phyloP scores from a whole-genome alignment of 2,888 invertebrate genomes.

The Muscina levida region DNA sequence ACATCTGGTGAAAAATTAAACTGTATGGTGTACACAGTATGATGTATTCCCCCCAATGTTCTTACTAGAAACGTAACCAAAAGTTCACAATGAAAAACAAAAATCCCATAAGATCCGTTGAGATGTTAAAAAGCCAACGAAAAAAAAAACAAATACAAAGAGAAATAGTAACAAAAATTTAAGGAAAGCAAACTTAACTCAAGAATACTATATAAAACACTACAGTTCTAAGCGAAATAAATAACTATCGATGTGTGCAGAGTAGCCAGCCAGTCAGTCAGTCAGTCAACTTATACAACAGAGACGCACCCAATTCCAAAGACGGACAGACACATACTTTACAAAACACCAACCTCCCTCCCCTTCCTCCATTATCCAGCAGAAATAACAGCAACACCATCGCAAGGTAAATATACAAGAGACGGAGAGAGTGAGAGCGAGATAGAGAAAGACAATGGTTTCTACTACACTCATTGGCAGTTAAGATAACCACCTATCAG shows the following conservation, averaged over 20 bases:
- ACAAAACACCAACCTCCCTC: conserved; percentile 52
- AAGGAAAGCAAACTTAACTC: neutral
- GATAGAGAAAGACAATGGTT: conserved; percentile 45
- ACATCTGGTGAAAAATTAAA: too few relatives aligned
- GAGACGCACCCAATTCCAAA: neutral
- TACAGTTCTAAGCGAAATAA: conserved; percentile 12
- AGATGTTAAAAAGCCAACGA: too few relatives aligned
- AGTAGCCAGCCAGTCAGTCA: neutral
- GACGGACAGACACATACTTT: conserved; percentile 25
- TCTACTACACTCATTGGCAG: conserved; percentile 32
- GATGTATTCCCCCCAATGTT: too few relatives aligned
- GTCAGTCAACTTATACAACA: neutral
- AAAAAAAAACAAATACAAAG: neutral
- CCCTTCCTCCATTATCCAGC: too few relatives aligned
- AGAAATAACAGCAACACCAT: neutral
- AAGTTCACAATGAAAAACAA: neutral
- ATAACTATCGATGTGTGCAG: conserved; percentile 12
- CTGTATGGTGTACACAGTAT: too few relatives aligned
- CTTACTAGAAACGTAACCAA: too few relatives aligned
- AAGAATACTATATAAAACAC: conserved; percentile 31
- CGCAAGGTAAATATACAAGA: neutral
- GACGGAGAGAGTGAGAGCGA: conserved; percentile 50
- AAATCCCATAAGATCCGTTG: neutral
- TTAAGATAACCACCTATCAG: conserved; percentile 54
- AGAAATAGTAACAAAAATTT: neutral